phyloP scores from a whole-genome alignment of 2,113 vertebrate genomes.

The Sinocyclocheilus anophthalmus region DNA sequence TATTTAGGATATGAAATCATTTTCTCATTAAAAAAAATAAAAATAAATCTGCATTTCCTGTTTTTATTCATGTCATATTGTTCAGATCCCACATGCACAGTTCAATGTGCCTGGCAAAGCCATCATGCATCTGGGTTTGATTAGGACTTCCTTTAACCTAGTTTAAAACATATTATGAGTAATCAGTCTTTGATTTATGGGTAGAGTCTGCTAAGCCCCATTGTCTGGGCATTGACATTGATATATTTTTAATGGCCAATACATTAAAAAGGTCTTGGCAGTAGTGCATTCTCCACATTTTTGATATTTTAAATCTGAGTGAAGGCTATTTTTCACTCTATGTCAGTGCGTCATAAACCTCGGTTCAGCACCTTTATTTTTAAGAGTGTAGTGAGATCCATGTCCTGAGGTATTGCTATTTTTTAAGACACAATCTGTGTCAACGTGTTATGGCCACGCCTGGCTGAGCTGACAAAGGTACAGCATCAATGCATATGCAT shows the following conservation, averaged over 20 bases:
- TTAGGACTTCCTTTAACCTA: background rate
- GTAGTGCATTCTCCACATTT: background rate
- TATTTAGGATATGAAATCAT: background rate
- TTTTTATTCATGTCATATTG: background rate
- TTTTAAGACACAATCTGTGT: constrained; percentile 38
- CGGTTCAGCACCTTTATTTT: background rate
- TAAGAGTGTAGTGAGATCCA: constrained; percentile 15
- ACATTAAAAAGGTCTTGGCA: background rate
- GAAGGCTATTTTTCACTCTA: constrained; percentile 31
- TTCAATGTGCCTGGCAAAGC: background rate
- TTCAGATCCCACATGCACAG: background rate
- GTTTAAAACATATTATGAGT: background rate
- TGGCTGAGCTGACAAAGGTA: constrained; percentile 40
- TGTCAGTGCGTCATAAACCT: constrained; percentile 31
- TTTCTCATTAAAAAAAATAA: background rate
- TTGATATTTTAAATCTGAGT: constrained; percentile 8
- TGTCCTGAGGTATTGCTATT: constrained; percentile 25
- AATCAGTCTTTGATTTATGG: background rate
- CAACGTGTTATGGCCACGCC: constrained; percentile 14
- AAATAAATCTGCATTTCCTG: background rate
- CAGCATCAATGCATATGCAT: constrained; percentile 37
- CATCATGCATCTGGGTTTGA: background rate
- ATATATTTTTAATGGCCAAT: background rate
- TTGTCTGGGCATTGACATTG: background rate
- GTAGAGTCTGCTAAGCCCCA: background rate